These are phyloP conservation scores for Phalacrocorax carbo DNA, from an alignment of 2,113 vertebrate species.

Conservation along the genomic window DNA sequence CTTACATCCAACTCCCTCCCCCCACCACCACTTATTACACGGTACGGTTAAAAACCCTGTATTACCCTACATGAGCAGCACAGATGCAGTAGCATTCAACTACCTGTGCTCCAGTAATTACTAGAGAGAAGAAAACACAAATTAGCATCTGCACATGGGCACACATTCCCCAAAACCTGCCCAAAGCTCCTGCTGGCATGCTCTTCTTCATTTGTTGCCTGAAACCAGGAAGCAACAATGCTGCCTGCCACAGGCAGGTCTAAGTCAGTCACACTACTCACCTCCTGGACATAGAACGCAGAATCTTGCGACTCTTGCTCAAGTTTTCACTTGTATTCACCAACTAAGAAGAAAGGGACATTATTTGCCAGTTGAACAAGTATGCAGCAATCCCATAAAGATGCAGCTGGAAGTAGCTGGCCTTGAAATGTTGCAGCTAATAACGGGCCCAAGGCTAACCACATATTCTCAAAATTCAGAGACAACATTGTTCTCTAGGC, in stretches of 20 bases:
- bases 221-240: neutral
- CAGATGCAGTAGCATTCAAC: neutral
- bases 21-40: neutral
- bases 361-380: neutral
- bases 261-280: conserved; percentile 65
- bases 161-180: neutral
- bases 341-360: conserved; percentile 75
- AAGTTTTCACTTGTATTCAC: conserved; percentile 92
- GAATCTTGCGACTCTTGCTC: conserved; percentile 90
- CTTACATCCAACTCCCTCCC: neutral
- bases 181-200: neutral
- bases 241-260: fast-evolving
- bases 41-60: neutral
- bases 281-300: conserved; percentile 91
- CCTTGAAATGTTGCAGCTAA: neutral
- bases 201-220: fast-evolving
- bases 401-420: neutral
- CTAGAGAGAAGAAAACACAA: neutral
- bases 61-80: neutral
- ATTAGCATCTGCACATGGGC: neutral
- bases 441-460: neutral
- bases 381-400: neutral
- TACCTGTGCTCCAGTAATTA: neutral
- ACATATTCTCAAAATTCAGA: neutral
- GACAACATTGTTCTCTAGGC: neutral